Evolutionary conservation across 2,888 invertebrate species (phyloP).

Genomic region (Eledone cirrhosa): DNA sequence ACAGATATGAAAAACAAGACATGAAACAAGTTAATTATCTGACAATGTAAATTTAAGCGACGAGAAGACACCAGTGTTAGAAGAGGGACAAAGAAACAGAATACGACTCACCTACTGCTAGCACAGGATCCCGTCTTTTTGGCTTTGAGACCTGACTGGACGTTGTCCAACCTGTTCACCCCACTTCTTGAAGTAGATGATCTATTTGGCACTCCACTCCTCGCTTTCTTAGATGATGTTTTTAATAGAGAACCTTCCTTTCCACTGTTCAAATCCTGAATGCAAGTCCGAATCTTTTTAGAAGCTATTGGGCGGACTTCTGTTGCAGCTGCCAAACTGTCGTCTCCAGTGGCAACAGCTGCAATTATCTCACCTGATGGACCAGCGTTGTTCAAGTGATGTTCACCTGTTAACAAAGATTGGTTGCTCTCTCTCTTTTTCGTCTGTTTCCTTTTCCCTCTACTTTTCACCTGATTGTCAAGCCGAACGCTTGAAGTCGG

Average conservation of each 20-base stretch:
- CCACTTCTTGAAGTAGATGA: slow-evolving; percentile 39
- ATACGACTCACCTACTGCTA: slow-evolving; percentile 69
- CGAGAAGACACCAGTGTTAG: too few relatives aligned
- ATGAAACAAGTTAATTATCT: too few relatives aligned
- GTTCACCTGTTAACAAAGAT: background rate
- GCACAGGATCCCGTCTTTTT: slow-evolving; percentile 75
- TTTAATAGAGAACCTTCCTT: slow-evolving; percentile 14
- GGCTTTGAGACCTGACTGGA: slow-evolving; percentile 45
- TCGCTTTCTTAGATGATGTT: slow-evolving; percentile 31
- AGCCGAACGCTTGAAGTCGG: slow-evolving; percentile 15
- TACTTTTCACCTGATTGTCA: slow-evolving; percentile 9
- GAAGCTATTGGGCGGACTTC: slow-evolving; percentile 24
- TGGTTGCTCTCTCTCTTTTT: background rate
- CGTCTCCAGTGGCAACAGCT: background rate
- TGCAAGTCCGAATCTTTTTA: slow-evolving; percentile 10
- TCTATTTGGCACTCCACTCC: slow-evolving; percentile 36
- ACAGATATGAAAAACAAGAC: too few relatives aligned
- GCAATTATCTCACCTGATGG: slow-evolving; percentile 11
- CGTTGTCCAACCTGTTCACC: slow-evolving; percentile 49
- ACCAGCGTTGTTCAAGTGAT: slow-evolving; percentile 23
- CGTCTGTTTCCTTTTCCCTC: slow-evolving; percentile 19
- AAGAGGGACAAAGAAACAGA: background rate
- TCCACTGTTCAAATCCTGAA: slow-evolving; percentile 24
- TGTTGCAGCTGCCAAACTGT: slow-evolving; percentile 4
- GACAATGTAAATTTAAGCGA: too few relatives aligned